A percentile compares a stretch with the other conserved stretches of the same genome.
phyloP scores from a whole-genome alignment of 2,113 vertebrate species.

The Megaceryle maxima region DNA sequence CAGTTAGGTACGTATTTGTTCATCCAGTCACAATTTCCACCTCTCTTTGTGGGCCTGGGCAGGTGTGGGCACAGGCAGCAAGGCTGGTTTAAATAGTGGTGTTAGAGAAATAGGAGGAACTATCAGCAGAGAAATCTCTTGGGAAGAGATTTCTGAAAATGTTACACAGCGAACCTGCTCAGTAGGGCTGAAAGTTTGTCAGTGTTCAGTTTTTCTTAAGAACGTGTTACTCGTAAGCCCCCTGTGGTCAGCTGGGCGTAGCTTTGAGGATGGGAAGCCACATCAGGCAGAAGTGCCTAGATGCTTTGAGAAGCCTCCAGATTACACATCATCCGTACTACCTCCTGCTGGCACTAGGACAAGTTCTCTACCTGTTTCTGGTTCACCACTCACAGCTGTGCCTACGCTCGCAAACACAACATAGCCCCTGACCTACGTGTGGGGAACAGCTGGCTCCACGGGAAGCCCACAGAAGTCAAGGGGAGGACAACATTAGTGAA shows the following conservation, averaged over 20 bases:
- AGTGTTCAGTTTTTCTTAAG: neutral
- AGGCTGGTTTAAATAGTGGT: neutral
- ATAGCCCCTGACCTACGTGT: neutral
- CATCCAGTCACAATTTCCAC: neutral
- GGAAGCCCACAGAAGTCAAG: constrained; percentile 46
- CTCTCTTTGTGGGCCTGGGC: neutral
- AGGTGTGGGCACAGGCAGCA: neutral
- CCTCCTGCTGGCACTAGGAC: neutral
- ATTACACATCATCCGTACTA: neutral
- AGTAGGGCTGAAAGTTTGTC: neutral
- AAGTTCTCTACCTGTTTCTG: constrained; percentile 43
- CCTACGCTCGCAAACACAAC: neutral
- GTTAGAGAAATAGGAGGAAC: neutral
- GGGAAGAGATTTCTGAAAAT: neutral
- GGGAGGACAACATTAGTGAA: constrained; percentile 50
- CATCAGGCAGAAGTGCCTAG: neutral
- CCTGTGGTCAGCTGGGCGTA: neutral
- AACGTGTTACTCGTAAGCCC: neutral
- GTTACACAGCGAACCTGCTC: neutral
- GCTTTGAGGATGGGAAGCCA: neutral
- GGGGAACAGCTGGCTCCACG: constrained; percentile 39
- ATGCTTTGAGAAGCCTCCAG: neutral
- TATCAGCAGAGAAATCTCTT: neutral
- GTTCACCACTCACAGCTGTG: constrained; percentile 54
- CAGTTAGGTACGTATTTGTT: neutral